Evolutionary conservation across 2,113 vertebrate genomes (phyloP), one percentile per base, ranked within the genome.

Genomic region (Gadus chalcogrammus): DNA sequence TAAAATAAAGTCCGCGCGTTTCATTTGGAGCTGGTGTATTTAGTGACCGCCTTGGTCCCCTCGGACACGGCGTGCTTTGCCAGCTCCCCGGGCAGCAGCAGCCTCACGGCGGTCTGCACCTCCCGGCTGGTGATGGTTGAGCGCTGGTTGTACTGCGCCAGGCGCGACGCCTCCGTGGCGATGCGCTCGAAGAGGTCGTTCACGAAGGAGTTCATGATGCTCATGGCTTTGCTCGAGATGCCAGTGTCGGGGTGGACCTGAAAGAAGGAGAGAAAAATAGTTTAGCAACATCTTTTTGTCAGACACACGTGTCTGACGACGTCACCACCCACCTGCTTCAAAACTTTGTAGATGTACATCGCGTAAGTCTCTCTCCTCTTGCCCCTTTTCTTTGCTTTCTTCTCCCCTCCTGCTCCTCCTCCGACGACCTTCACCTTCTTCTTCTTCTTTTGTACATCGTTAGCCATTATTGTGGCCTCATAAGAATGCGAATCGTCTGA

Each of bases 131-230:
- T 92, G 83, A 93, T 93, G 79, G 92, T 93, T 65, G 89, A 87
- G 35, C 93, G 88, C 62, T 92, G 92, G 80, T 92, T 93, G 85
- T 93, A 93, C 65, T 92, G 88, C 0, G 92, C 89, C 74, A 93
- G 78, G 0, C 91, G 82, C 11, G 92, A 93, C 15, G 92, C 92
- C 59, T 94, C 93, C 0, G 92, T 90, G 52, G 92, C 90, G 2
- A 94, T 92, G 17, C 90, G 81, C 79, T 91, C 88, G 2, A 93
- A 93, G 71, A 92, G 78, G 73, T 93, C 92, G 15, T 92, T 92
- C 5, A 92, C 91, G 78, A 92, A 90, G n/a, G 92, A 93, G 84
- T 93, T 93, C 90, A 92, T 92, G 71, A 93, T 91, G 82, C 92
- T 92, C 92, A 93, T 92, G 5, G 92, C 92, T 70, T 86, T 76